Percentiles rank a stretch among this genome's conserved stretches.
Conservation (phyloP, 2,797 vertebrate species). For the Pseudotriccus pelzelni region DNA sequence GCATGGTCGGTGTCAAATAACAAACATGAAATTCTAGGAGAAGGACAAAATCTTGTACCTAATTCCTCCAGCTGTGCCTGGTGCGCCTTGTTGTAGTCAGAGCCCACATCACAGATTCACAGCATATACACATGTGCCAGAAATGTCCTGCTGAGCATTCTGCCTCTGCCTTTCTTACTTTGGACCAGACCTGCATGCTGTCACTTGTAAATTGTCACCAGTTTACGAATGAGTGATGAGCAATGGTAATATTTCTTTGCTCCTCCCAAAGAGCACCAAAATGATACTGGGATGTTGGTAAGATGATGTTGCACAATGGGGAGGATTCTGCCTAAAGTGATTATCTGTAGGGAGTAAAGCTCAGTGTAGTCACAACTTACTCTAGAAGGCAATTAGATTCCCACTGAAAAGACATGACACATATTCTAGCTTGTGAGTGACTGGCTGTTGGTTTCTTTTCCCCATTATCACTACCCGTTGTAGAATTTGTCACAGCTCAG, state of each 20-base stretch:
- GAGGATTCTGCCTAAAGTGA: not conserved
- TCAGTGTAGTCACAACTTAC: not conserved
- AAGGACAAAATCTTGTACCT: not conserved
- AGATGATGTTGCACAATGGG: not conserved
- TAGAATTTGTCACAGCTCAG: not conserved
- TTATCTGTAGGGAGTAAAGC: not conserved
- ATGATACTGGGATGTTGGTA: not conserved
- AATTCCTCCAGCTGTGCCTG: not conserved
- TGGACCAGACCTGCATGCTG: not conserved
- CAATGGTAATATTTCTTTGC: not conserved
- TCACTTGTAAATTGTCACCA: not conserved
- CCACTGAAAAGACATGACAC: not conserved
- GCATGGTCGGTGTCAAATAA: not conserved
- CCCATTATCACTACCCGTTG: not conserved
- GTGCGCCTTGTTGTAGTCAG: not conserved
- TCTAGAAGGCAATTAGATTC: not conserved
- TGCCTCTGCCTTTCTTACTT: not conserved
- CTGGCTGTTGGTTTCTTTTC: not conserved
- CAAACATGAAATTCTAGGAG: not conserved
- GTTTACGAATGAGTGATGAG: not conserved
- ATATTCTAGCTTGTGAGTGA: not conserved
- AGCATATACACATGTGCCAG: not conserved
- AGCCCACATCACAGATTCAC: not conserved
- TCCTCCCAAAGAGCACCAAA: not conserved
- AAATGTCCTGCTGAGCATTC: not conserved